These are phyloP conservation scores for Brachyrhaphis roseni DNA, from an alignment of 2,797 vertebrate species.

Conservation along the genomic window DNA sequence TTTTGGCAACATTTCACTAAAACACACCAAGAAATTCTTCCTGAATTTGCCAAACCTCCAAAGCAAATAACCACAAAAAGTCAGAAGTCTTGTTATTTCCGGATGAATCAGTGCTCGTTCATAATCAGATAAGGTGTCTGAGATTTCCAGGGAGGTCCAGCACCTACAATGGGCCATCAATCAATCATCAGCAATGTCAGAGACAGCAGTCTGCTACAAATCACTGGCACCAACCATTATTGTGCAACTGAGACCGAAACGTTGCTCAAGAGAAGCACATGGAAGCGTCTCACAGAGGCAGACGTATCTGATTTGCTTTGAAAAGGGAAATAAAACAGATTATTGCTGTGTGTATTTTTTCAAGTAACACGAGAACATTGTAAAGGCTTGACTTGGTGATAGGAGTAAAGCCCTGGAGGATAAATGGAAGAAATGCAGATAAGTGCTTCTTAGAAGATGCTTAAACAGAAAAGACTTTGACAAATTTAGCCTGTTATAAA, in stretches of 20 bases:
- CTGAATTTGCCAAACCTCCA: constrained; percentile 40
- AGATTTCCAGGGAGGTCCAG: constrained; percentile 39
- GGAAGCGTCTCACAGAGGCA: constrained; percentile 34
- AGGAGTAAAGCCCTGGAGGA: constrained; percentile 18
- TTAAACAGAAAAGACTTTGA: constrained; percentile 12
- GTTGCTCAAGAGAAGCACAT: constrained; percentile 14
- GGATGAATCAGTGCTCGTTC: constrained; percentile 38
- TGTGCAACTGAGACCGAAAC: constrained; percentile 46
- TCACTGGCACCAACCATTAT: constrained; percentile 53
- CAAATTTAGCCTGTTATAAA: not conserved
- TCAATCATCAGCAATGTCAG: constrained; percentile 35
- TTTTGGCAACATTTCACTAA: constrained; percentile 26
- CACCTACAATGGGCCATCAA: constrained; percentile 51
- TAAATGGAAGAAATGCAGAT: constrained; percentile 32
- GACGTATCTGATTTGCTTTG: constrained; percentile 58
- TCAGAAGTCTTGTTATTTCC: constrained; percentile 34
- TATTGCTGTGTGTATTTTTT: constrained; percentile 62
- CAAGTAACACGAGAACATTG: constrained; percentile 60
- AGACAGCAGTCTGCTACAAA: constrained; percentile 46
- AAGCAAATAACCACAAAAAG: constrained; percentile 41
- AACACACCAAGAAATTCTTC: constrained; percentile 32
- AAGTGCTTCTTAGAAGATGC: constrained; percentile 22
- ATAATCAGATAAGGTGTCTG: constrained; percentile 22
- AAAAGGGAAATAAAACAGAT: constrained; percentile 64
- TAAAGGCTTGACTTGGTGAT: constrained; percentile 27